Evolutionary conservation across 2,113 vertebrate genomes (phyloP).

Genomic region (Sylvia atricapilla): DNA sequence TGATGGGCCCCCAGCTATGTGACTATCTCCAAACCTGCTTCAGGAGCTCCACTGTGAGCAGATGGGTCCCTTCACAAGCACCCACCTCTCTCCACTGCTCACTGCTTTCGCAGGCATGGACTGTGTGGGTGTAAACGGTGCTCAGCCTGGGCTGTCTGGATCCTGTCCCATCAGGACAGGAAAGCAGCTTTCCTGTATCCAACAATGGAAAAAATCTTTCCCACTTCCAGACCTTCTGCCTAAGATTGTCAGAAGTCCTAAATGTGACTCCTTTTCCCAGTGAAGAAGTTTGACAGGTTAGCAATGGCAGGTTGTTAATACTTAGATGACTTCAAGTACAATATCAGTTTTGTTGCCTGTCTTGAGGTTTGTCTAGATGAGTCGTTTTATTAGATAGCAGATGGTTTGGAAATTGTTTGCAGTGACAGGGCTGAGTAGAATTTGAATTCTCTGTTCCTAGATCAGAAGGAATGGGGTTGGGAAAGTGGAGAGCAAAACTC

Average conservation of each 20-base stretch:
- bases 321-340: slow-evolving; percentile 37
- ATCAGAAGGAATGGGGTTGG: not conserved
- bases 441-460: slow-evolving; percentile 38
- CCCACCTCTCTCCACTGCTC: not conserved
- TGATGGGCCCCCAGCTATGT: not conserved
- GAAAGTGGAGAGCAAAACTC: not conserved
- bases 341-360: slow-evolving; percentile 46
- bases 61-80: not conserved
- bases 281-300: slow-evolving; percentile 40
- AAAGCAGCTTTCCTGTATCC: not conserved
- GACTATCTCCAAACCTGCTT: not conserved
- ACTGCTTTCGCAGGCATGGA: not conserved
- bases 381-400: slow-evolving; percentile 67
- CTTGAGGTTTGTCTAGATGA: slow-evolving; percentile 38
- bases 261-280: not conserved
- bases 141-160: not conserved
- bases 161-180: not conserved
- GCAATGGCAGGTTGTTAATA: slow-evolving; percentile 43
- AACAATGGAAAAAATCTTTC: not conserved
- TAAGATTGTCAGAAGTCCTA: not conserved
- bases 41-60: not conserved
- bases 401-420: slow-evolving; percentile 64
- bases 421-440: slow-evolving; percentile 37
- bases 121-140: fast-evolving
- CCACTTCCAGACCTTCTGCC: not conserved